These are phyloP conservation scores for Eupelmus urozonus DNA, from an alignment of 2,888 invertebrate genomes.

Conservation along the genomic window DNA sequence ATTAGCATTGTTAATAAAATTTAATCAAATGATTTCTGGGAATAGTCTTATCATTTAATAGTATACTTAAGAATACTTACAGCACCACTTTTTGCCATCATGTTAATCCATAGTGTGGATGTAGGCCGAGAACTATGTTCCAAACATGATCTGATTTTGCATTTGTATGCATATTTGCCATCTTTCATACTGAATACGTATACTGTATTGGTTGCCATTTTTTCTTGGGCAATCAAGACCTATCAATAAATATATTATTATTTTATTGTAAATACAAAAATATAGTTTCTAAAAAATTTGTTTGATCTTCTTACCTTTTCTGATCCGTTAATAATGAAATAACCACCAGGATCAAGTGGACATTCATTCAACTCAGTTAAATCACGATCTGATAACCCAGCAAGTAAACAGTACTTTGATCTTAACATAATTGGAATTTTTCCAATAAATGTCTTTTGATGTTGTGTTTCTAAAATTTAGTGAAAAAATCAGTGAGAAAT, in stretches of 20 bases:
- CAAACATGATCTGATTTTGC: constrained; percentile 96
- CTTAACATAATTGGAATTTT: constrained; percentile 99
- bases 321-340: constrained; percentile 99
- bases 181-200: constrained; percentile 99
- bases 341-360: constrained; percentile 99
- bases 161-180: constrained; percentile 98
- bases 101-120: constrained; percentile 98
- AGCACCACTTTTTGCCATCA: constrained; percentile 98
- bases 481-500: constrained; percentile 3
- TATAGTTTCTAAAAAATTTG: not conserved
- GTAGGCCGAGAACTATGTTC: constrained; percentile 97
- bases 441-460: constrained; percentile 83
- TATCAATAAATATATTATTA: constrained; percentile 59
- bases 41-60: not conserved
- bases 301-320: constrained; percentile 84
- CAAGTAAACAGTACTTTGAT: constrained; percentile 97
- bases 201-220: constrained; percentile 99
- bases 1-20: too few relatives aligned
- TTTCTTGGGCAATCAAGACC: constrained; percentile 98
- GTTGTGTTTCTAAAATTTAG: constrained; percentile 78
- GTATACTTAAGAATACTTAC: too few relatives aligned
- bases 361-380: constrained; percentile 99
- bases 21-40: constrained; percentile 2
- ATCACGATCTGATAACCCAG: constrained; percentile 98
- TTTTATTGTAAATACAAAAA: not conserved